Conservation (phyloP, 1,140 invertebrate species). For the Ceratina calcarata region DNA sequence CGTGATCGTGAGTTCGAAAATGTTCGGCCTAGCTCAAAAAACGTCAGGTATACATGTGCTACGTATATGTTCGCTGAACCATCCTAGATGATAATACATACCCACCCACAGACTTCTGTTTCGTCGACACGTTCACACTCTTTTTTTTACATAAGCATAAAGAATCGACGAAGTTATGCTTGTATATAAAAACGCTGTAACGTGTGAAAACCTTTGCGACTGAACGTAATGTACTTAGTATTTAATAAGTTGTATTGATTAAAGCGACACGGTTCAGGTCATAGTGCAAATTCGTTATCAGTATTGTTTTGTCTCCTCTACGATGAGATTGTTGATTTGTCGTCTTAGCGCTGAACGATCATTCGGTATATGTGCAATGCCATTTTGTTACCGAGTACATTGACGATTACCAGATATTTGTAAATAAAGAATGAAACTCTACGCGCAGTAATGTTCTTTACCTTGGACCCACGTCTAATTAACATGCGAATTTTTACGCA, state of each 20-base stretch:
- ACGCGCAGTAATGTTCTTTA: slow-evolving; percentile 20
- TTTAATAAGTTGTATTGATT: slow-evolving; percentile 31
- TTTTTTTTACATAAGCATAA: slow-evolving; percentile 32
- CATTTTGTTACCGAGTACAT: slow-evolving; percentile 75
- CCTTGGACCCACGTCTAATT: no score
- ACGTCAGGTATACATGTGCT: slow-evolving; percentile 17
- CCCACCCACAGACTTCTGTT: background rate
- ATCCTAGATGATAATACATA: background rate
- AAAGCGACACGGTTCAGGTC: slow-evolving; percentile 50
- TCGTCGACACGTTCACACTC: slow-evolving; percentile 25
- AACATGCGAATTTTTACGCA: no score
- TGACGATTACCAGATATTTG: slow-evolving; percentile 72
- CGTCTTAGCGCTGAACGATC: slow-evolving; percentile 66
- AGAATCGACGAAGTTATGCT: slow-evolving; percentile 40
- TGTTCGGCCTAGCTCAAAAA: slow-evolving; percentile 63
- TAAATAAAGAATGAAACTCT: slow-evolving; percentile 71
- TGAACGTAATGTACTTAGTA: slow-evolving; percentile 46
- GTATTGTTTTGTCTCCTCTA: slow-evolving; percentile 64
- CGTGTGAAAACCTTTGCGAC: slow-evolving; percentile 59
- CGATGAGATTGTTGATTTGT: slow-evolving; percentile 68
- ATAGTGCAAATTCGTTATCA: slow-evolving; percentile 43
- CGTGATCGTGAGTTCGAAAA: slow-evolving; percentile 59
- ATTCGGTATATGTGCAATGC: slow-evolving; percentile 73
- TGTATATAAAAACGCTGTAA: slow-evolving; percentile 47
- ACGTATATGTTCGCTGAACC: slow-evolving; percentile 12